A percentile compares a stretch with the other conserved stretches of the same genome.
Conservation (phyloP, 2,113 vertebrate species). For the Perca flavescens region DNA sequence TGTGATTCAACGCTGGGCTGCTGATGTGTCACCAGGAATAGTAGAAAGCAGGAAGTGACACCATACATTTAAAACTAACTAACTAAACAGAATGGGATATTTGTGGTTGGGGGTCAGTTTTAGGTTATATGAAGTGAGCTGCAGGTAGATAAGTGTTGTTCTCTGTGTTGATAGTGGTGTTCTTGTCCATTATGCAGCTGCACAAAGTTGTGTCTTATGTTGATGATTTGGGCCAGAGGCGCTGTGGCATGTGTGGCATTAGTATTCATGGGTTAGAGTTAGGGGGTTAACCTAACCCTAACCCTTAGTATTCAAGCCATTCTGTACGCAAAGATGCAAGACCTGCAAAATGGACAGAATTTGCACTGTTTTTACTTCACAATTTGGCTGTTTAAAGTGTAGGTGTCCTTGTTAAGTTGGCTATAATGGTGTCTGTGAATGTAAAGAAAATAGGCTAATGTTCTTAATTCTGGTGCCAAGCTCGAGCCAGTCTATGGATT, state of each 20-base stretch:
- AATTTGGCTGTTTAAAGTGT: neutral
- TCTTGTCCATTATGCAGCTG: neutral
- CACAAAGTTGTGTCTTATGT: neutral
- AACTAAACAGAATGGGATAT: neutral
- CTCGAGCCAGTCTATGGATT: constrained; percentile 6
- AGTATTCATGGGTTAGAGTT: neutral
- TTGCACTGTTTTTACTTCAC: neutral
- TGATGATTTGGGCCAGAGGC: neutral
- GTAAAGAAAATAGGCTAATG: neutral
- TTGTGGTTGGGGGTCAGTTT: neutral
- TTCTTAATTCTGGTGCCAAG: neutral
- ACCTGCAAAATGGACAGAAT: neutral
- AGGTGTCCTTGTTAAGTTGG: neutral
- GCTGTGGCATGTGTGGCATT: neutral
- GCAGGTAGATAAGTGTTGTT: neutral
- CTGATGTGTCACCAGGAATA: constrained; percentile 29
- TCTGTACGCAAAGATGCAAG: neutral
- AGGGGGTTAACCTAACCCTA: no score
- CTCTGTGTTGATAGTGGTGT: neutral
- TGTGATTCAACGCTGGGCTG: neutral
- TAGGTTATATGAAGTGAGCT: neutral
- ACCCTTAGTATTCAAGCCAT: neutral
- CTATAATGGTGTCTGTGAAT: neutral
- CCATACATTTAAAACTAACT: neutral
- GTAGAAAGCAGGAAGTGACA: constrained; percentile 23